A percentile compares a stretch with the other conserved stretches of the same genome.
These are phyloP conservation scores for Fregetta grallaria DNA, from an alignment of 2,113 vertebrate species.

Conservation along the genomic window DNA sequence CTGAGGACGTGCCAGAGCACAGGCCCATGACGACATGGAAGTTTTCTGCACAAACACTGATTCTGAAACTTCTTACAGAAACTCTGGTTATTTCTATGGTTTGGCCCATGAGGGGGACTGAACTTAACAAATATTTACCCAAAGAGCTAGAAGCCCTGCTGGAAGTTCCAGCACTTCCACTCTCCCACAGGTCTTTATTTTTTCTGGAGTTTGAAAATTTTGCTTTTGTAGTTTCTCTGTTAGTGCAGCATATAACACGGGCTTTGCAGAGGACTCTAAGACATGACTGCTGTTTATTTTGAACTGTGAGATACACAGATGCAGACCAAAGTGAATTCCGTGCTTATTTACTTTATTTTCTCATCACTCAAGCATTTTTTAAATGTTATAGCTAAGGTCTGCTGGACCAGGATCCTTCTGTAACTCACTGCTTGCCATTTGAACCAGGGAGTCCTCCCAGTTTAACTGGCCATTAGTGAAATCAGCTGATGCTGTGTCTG, in stretches of 20 bases:
- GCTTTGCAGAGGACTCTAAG: background rate
- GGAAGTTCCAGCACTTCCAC: slow-evolving; percentile 2
- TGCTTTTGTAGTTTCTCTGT: background rate
- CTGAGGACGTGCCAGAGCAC: background rate
- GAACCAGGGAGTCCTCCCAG: background rate
- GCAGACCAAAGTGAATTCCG: background rate
- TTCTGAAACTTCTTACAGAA: slow-evolving; percentile 20
- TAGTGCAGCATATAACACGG: background rate
- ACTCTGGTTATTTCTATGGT: background rate
- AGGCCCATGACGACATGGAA: accelerated
- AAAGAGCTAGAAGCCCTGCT: background rate
- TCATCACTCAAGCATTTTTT: background rate
- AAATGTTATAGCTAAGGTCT: background rate
- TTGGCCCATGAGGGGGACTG: background rate
- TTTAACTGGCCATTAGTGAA: background rate
- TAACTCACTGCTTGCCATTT: background rate
- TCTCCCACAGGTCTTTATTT: slow-evolving; percentile 25
- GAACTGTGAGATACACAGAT: background rate
- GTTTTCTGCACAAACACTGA: background rate
- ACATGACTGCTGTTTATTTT: background rate
- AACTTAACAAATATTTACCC: slow-evolving; percentile 12
- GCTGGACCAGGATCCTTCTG: background rate
- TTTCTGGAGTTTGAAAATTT: background rate
- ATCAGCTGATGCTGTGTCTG: background rate
- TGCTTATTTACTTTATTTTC: background rate